Percentiles rank a stretch among this genome's conserved stretches.
Evolutionary conservation across 1,140 invertebrate species (phyloP).

Genomic region (Eurosta solidaginis): DNA sequence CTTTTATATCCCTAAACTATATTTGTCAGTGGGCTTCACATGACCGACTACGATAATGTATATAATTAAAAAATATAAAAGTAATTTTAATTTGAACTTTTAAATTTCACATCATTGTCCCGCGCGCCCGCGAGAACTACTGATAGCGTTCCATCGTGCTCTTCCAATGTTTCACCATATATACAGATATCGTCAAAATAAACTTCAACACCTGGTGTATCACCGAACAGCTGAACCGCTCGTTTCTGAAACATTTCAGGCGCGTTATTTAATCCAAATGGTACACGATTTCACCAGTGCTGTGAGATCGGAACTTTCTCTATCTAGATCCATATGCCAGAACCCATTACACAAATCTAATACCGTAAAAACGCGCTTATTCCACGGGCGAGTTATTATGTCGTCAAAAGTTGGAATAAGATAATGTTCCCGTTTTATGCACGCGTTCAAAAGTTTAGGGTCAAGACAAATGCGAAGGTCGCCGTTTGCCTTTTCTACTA

Average conservation of each 20-base stretch:
- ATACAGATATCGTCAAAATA: slow-evolving; percentile 53
- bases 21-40: slow-evolving; percentile 34
- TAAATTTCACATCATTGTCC: slow-evolving; percentile 39
- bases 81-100: slow-evolving; percentile 36
- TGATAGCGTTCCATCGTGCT: slow-evolving; percentile 49
- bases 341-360: slow-evolving; percentile 30
- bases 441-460: slow-evolving; percentile 31
- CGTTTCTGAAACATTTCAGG: slow-evolving; percentile 50
- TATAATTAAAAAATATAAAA: slow-evolving; percentile 42
- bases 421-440: slow-evolving; percentile 32
- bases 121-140: slow-evolving; percentile 41
- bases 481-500: slow-evolving; percentile 36
- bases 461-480: neutral
- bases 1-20: slow-evolving; percentile 43
- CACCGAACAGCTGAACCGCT: slow-evolving; percentile 40
- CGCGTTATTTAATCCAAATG: slow-evolving; percentile 57
- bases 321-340: too few relatives aligned
- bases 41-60: slow-evolving; percentile 36
- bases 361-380: slow-evolving; percentile 31
- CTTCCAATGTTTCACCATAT: too few relatives aligned
- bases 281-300: slow-evolving; percentile 55
- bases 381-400: neutral
- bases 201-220: slow-evolving; percentile 40
- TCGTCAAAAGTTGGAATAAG: slow-evolving; percentile 35
- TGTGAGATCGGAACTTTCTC: slow-evolving; percentile 19